Base-by-base conservation (phyloP, 2,888 invertebrate genomes). In the Vanessa cardui region DNA sequence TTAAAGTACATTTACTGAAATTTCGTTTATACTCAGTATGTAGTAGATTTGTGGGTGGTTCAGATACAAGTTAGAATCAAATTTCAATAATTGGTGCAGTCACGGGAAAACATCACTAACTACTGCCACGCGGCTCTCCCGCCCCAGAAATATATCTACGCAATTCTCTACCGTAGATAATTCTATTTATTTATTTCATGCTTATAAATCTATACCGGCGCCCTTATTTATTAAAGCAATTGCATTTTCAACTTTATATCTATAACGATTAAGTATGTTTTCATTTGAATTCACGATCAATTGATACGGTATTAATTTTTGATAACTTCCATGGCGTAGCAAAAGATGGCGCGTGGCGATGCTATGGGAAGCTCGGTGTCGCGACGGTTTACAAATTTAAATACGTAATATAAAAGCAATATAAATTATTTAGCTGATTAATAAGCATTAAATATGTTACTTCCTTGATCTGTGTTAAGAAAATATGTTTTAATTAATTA, bases 71-170 rank as follows among this genome's bases (percentile, higher is more conserved):
- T 33, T 33, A 33, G 8, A n/a, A 61, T 21, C 9, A 58, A 39
- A 18, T 58, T 16, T 6, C 9, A 58, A 58, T 66, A 72, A 71
- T 73, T 68, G 71, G 77, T 78, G 73, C 72, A 76, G 86, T 89
- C 90, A 91, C 90, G 92, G 92, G 89, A 90, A 89, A 82, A 74
- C 66, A 58, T n/a, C 54, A 58, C 78, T 88, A 91, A 92, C 87
- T 75, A 83, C 75, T 73, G 79, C 61, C 92, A 89, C 92, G 89
- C 86, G 90, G 58, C 80, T 66, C 59, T 73, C 81, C 85, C 92
- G 91, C 92, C 92, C 88, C 80, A 73, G 74, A 79, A 82, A 89
- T 92, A 87, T 81, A 84, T 83, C 80, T 73, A 74, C 73, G 79
- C 82, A 79, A 84, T 84, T 83, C 79, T 74, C 76, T 77, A 83